Evolutionary conservation across 2,797 vertebrate species (phyloP), one percentile per base, ranked within the genome.

Genomic region (Peromyscus attwateri): DNA sequence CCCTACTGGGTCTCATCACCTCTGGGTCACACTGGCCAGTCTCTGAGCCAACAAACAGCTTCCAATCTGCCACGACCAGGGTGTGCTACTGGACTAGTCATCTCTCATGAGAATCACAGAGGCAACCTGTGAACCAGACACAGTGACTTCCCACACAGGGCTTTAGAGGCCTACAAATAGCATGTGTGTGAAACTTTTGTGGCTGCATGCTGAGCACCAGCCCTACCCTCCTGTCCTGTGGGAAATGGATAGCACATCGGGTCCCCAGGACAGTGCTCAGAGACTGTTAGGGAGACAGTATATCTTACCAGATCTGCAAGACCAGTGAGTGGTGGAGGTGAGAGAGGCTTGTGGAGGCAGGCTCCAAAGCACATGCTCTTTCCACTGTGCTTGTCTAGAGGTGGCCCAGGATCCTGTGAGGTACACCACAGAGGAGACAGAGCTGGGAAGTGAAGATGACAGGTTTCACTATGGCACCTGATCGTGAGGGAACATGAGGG

Each of bases 31-130:
- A 1, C 29, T 64, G n/a, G n/a, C 7, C 34, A 87, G 76, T 29
- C 90, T 81, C 55, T 31, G 57, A 75, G 10, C 43, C 34, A 14
- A 43, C 4, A 25, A 27, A 34, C 27, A 29, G 82, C 9, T 43
- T 43, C n/a, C 29, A 40, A 12, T 76, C 27, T 52, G 68, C 8
- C 3, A 0, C 9, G 71, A 37, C 5, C 0, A 0, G 55, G 3
- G 11, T 9, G 27, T 81, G 57, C 46, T 3, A 23, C 27, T 17
- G 17, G 34, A 23, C 10, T 60, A 37, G 64, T 6, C 49, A 2
- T 23, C 27, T 43, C 62, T 29, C 11, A 1, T 71, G 64, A 37
- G 46, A 66, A 55, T 57, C 85, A 40, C 2, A 2, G 49, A 2
- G 19, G 34, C 60, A 43, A 27, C 55, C 88, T 81, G 46, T 73